Evolutionary conservation across 2,797 vertebrate genomes (phyloP), one percentile per base, ranked within the genome.

Genomic region (Notoglanidium macrostoma): DNA sequence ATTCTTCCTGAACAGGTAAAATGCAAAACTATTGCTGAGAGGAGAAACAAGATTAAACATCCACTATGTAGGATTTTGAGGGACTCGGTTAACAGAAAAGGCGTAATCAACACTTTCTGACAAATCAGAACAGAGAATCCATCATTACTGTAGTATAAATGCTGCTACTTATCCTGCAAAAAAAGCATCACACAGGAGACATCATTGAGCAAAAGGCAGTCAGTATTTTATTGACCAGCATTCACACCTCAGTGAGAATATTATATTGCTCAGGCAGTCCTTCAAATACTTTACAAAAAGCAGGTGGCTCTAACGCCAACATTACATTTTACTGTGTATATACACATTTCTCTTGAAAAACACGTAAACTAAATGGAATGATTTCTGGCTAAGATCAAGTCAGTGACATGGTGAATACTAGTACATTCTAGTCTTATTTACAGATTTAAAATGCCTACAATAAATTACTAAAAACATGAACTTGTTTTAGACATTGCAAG

Each of bases 391-490:
- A 89, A 89, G 87, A 90, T 92, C 82, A 90, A 91, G 86, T 87
- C 89, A 91, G 85, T 88, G 87, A 92, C 90, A 67, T 86, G 87
- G 93, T 92, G 92, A 92, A 95, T 90, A 93, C 93, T 94, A 94
- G 92, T 88, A 89, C 91, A 90, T 40, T 74, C 91, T 91, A 90
- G 83, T 87, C 91, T 91, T 91, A 90, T 92, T 93, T 86, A 88
- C 86, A 89, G 91, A 94, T 94, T 95, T 90, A 95, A 94, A 40
- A 95, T 92, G 90, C 90, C 96, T 96, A 96, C 91, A 96, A 96
- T 96, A 96, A 96, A 96, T 96, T 96, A 96, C 96, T 96, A 96
- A 92, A 94, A 93, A 79, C 79, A 88, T 87, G 74, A 83, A 90
- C 90, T 88, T 88, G 78, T 90, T 90, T 91, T 87, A 89, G 90